Conservation (phyloP, 2,797 vertebrate species). For the Gobio occitaniae region DNA sequence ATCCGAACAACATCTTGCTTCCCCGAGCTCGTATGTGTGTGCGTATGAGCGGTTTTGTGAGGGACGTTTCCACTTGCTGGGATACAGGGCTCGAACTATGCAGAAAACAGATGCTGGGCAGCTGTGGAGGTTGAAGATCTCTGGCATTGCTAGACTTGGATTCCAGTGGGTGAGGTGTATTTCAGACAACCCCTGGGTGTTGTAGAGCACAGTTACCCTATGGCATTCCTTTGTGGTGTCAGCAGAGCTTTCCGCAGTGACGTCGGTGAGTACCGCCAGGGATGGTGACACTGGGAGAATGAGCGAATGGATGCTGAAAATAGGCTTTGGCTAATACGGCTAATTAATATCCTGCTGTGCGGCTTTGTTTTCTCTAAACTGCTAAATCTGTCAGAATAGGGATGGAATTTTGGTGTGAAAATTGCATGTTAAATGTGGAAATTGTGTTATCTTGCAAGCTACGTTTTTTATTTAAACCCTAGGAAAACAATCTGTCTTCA, state of each 20-base stretch:
- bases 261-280: slow-evolving; percentile 56
- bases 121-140: slow-evolving; percentile 7
- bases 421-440: slow-evolving; percentile 20
- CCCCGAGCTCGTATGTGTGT: not conserved
- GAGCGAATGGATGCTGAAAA: slow-evolving; percentile 39
- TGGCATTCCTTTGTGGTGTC: slow-evolving; percentile 66
- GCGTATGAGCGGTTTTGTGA: not conserved
- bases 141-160: slow-evolving; percentile 7
- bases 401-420: slow-evolving; percentile 25
- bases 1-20: not conserved
- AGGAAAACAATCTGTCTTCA: not conserved
- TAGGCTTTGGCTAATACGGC: slow-evolving; percentile 33
- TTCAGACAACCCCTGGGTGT: slow-evolving; percentile 1
- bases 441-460: slow-evolving; percentile 7
- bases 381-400: slow-evolving; percentile 29
- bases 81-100: not conserved
- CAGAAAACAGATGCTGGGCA: slow-evolving; percentile 10
- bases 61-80: not conserved
- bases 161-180: not conserved
- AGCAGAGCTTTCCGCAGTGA: slow-evolving; percentile 60
- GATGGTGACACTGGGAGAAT: slow-evolving; percentile 4
- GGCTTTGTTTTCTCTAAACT: slow-evolving; percentile 43
- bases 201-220: slow-evolving; percentile 33
- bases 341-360: slow-evolving; percentile 29
- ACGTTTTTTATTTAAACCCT: not conserved